These are phyloP conservation scores for Astyanax mexicanus DNA, from an alignment of 2,797 vertebrate genomes.

Conservation along the genomic window DNA sequence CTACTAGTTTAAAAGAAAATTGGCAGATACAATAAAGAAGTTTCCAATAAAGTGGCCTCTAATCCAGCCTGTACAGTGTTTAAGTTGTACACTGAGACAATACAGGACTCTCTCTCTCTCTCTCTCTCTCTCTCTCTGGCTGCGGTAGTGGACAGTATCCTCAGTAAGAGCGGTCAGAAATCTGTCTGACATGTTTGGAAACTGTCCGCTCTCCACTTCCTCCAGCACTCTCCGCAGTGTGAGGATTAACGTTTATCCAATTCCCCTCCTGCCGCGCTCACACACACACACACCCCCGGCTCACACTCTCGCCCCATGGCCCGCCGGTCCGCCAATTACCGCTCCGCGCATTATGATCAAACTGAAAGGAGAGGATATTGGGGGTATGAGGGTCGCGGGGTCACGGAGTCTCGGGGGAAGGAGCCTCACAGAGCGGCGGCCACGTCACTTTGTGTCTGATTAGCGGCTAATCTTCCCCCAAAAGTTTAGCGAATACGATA, in stretches of 20 bases:
- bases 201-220: constrained; percentile 80
- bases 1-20: no score
- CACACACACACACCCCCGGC: constrained; percentile 81
- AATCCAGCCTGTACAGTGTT: no score
- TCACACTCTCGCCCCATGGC: constrained; percentile 73
- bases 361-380: constrained; percentile 73
- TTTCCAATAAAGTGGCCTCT: no score
- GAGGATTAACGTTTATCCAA: constrained; percentile 93
- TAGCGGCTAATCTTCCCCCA: constrained; percentile 75
- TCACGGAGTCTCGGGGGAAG: constrained; percentile 33
- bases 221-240: constrained; percentile 80
- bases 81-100: no score
- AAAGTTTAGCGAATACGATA: constrained; percentile 72
- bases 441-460: constrained; percentile 70
- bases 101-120: not conserved
- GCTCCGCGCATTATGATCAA: constrained; percentile 76
- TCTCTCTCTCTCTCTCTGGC: constrained; percentile 14
- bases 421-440: constrained; percentile 73
- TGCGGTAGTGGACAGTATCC: constrained; percentile 14
- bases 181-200: constrained; percentile 86
- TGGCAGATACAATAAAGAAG: no score
- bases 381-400: constrained; percentile 55
- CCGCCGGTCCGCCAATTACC: constrained; percentile 85
- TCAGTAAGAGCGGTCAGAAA: constrained; percentile 62
- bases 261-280: constrained; percentile 87